A percentile compares a stretch with the other conserved stretches of the same genome.
Evolutionary conservation across 1,140 invertebrate genomes (phyloP).

Genomic region (Tenebrio molitor): DNA sequence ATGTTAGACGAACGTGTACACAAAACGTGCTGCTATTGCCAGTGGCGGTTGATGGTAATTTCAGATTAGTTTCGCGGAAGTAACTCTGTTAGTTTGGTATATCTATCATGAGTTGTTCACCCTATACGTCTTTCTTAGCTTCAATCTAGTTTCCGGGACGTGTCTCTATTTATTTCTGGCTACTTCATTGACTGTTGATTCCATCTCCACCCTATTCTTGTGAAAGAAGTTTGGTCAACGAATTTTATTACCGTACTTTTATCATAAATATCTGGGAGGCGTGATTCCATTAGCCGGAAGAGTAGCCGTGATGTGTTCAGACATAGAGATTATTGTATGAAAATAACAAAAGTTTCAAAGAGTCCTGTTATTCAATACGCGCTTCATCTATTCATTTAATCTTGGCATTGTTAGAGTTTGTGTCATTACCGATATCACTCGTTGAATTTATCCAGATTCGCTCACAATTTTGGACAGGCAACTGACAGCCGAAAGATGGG

Average conservation of each 20-base stretch:
- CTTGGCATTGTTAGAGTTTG: neutral
- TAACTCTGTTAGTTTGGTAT: conserved; percentile 36
- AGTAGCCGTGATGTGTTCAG: neutral
- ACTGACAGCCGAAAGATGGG: neutral
- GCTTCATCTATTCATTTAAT: conserved; percentile 2
- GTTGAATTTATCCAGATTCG: neutral
- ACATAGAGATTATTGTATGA: neutral
- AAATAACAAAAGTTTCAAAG: neutral
- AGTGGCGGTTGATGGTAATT: conserved; percentile 29
- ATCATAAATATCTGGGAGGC: conserved; percentile 34
- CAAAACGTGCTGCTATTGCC: conserved; percentile 2
- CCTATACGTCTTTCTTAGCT: conserved; percentile 53
- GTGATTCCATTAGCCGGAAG: neutral
- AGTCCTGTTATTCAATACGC: neutral
- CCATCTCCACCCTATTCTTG: conserved; percentile 22
- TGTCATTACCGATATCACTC: neutral
- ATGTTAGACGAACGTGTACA: conserved; percentile 6
- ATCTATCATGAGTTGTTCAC: conserved; percentile 29
- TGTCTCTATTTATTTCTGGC: conserved; percentile 57
- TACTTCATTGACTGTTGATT: conserved; percentile 50
- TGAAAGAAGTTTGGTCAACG: conserved; percentile 18
- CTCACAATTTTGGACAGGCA: neutral
- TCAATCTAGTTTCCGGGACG: conserved; percentile 56
- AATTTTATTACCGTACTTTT: conserved; percentile 39
- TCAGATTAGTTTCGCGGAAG: conserved; percentile 22